These are phyloP conservation scores for Pseudoips prasinana DNA, from an alignment of 2,888 invertebrate species.

Conservation along the genomic window DNA sequence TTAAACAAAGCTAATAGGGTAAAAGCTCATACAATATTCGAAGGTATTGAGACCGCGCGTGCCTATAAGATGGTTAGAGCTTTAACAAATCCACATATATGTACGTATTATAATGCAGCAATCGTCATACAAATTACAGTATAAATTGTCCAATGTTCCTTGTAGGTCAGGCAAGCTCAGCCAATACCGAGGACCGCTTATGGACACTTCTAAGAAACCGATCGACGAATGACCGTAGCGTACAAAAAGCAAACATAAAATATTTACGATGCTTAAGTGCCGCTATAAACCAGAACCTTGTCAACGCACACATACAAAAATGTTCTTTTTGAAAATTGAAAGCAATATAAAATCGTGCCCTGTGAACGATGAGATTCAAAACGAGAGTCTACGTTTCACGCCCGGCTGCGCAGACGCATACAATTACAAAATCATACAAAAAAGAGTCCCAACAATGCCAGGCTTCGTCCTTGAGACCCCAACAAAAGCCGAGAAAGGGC, in stretches of 20 bases:
- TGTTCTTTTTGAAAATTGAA: conserved; percentile 27
- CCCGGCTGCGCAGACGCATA: conserved; percentile 72
- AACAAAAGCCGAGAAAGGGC: conserved; percentile 81
- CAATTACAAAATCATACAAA: conserved; percentile 69
- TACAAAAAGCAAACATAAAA: conserved; percentile 42
- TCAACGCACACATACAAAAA: conserved; percentile 29
- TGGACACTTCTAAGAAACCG: conserved; percentile 35
- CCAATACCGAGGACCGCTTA: conserved; percentile 9
- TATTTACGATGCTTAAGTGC: conserved; percentile 44
- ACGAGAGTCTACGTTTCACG: conserved; percentile 59
- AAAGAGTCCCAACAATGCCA: conserved; percentile 73
- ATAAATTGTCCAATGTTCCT: conserved; percentile 13
- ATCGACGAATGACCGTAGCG: conserved; percentile 22
- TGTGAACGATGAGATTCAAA: conserved; percentile 52
- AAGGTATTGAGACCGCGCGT: too few species aligned
- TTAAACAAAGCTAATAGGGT: too few species aligned
- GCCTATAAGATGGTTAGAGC: too few species aligned
- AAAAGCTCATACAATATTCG: too few species aligned
- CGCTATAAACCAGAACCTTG: conserved; percentile 44
- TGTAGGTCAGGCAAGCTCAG: conserved; percentile 6
- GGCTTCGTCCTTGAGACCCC: conserved; percentile 74
- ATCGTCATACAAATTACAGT: conserved; percentile 8
- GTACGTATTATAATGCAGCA: conserved; percentile 1
- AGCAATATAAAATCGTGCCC: conserved; percentile 40
- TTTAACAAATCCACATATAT: too few species aligned